Evolutionary conservation across 1,140 invertebrate species (phyloP).

Genomic region (Apocrypta bakeri): DNA sequence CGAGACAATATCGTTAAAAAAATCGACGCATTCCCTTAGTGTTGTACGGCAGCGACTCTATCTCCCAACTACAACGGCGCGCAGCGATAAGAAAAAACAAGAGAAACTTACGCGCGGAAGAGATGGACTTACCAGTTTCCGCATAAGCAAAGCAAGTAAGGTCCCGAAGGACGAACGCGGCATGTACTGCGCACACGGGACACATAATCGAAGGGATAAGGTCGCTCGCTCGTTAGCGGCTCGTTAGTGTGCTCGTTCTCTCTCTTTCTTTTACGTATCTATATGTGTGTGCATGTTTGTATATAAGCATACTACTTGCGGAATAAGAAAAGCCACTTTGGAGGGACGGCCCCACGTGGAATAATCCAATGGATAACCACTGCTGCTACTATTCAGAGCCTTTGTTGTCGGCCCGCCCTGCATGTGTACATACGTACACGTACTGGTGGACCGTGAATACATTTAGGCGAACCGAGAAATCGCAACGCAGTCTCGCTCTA

Average conservation of each 20-base stretch:
- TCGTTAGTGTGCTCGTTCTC: slow-evolving; percentile 40
- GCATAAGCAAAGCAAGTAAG: not conserved
- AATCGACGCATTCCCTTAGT: slow-evolving; percentile 1
- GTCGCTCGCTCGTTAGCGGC: slow-evolving; percentile 49
- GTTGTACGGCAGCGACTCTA: not conserved
- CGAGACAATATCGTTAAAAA: not conserved
- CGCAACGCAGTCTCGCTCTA: not conserved
- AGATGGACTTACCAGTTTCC: slow-evolving; percentile 31
- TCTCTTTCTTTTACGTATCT: not conserved
- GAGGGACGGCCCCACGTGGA: not conserved
- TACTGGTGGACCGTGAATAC: not conserved
- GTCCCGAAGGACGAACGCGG: slow-evolving; percentile 27
- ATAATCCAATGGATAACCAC: slow-evolving; percentile 39
- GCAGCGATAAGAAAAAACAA: slow-evolving; percentile 15
- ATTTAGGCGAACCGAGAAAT: not conserved
- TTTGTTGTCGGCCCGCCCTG: slow-evolving; percentile 28
- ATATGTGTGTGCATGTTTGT: not conserved
- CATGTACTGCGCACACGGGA: not conserved
- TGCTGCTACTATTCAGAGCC: not conserved
- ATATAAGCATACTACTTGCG: too few relatives aligned
- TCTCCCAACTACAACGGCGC: not conserved
- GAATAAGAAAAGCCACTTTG: slow-evolving; percentile 47
- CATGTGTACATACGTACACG: not conserved
- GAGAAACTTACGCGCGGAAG: not conserved
- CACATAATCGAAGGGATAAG: slow-evolving; percentile 43